Evolutionary conservation across 2,888 invertebrate species (phyloP), one percentile per base, ranked within the genome.

Genomic region (Agrochola lychnidis): DNA sequence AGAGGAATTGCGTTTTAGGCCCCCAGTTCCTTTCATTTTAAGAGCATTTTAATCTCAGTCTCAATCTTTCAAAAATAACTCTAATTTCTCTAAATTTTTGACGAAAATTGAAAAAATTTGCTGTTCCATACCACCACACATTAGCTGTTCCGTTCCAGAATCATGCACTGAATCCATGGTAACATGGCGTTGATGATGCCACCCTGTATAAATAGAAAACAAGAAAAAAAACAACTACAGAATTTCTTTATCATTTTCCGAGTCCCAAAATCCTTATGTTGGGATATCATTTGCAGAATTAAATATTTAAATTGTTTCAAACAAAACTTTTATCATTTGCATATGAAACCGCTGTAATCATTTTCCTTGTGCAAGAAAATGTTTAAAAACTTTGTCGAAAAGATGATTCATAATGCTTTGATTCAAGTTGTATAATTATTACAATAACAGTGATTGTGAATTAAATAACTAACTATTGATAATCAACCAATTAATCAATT

Each of bases 231-330:
- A 51, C 0, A 19, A 19, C 0, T 16, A 48, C 6, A 19, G 19
- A 22, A 22, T 53, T 53, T 53, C 22, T 53, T 6, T 48, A 48
- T 19, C 53, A 22, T 51, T 9, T 9, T 53, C 53, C 9, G 3
- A 53, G 56, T 40, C 9, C 14, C n/a, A n/a, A 40, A 61, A 25
- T 14, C 4, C 40, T 69, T 53, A 30, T 53, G 6, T 16, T 70
- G 4, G 12, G 10, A 22, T 10, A 25, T 14, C 48, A 9, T 40
- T 1, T 12, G 14, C 40, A 22, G 51, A n/a, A 51, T 68, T 40
- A 69, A 53, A 69, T 40, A 53, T 7, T 22, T 6, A 22, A 70
- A 53, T 72, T 70, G 22, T 53, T 42, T 70, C 25, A 6, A 70
- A 14, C 9, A 51, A 30, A 72, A 70, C 22, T n/a, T 42, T 53